These are phyloP conservation scores for Ranitomeya variabilis DNA, from an alignment of 2,113 vertebrate species.

Conservation along the genomic window DNA sequence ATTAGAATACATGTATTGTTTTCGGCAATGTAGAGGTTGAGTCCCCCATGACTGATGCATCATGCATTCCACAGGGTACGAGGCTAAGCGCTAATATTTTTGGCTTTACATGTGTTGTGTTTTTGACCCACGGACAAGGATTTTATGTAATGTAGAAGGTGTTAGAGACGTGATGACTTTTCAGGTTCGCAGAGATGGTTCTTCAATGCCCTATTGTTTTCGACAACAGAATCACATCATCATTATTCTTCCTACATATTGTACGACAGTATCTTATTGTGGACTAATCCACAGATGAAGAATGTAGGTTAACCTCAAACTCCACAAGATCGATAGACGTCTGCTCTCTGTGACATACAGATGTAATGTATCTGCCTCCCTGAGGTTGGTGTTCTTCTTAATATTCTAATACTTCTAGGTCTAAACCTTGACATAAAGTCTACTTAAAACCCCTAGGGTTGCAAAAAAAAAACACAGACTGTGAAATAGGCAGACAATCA, in stretches of 20 bases:
- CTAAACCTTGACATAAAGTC: no score
- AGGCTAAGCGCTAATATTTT: background rate
- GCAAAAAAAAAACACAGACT: no score
- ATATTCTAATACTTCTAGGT: background rate
- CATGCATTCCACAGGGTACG: background rate
- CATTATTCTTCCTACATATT: background rate
- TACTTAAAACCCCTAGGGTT: no score
- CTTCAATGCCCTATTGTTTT: constrained; percentile 31
- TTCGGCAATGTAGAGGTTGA: background rate
- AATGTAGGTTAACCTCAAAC: constrained; percentile 21
- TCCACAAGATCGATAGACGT: background rate
- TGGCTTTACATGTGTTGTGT: constrained; percentile 5
- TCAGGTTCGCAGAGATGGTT: background rate
- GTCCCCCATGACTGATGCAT: background rate
- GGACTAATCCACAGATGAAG: background rate
- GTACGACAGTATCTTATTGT: background rate
- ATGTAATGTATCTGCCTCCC: background rate
- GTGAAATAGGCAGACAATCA: no score
- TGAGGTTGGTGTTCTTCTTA: background rate
- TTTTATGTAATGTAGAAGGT: constrained; percentile 42
- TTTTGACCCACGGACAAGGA: background rate
- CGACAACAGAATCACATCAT: background rate
- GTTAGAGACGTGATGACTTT: constrained; percentile 35
- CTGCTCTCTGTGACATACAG: background rate
- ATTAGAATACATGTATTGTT: constrained; percentile 1